Conservation (phyloP, 2,113 vertebrate species). For the Spheniscus mendiculus region DNA sequence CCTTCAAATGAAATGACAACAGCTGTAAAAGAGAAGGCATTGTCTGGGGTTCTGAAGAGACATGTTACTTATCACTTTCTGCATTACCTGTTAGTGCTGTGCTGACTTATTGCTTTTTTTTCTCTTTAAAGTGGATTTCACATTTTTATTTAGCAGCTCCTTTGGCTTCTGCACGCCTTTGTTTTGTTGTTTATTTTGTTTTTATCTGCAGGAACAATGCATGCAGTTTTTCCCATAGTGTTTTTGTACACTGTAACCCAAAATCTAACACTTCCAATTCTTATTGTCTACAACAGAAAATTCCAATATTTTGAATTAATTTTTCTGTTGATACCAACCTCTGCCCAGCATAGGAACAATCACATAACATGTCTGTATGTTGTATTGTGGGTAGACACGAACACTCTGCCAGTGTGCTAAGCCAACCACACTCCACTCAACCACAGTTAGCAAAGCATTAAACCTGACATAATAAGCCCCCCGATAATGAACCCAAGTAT, state of each 20-base stretch:
- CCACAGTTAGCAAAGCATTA: neutral
- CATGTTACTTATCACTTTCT: neutral
- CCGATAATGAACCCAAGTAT: neutral
- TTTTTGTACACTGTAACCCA: neutral
- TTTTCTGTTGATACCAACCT: neutral
- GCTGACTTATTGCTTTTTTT: neutral
- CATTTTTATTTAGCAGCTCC: neutral
- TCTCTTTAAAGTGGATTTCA: neutral
- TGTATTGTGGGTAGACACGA: neutral
- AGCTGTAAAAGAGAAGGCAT: neutral
- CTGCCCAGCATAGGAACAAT: neutral
- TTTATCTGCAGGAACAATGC: neutral
- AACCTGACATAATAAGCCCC: neutral
- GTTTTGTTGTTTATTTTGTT: neutral
- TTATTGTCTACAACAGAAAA: neutral
- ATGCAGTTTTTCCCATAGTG: neutral
- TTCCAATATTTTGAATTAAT: neutral
- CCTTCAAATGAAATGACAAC: constrained; percentile 31
- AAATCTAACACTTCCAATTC: neutral
- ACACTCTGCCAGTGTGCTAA: neutral
- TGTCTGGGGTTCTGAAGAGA: neutral
- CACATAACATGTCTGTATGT: neutral
- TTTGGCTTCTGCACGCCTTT: neutral
- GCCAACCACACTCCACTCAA: neutral
- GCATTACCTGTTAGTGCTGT: neutral